A percentile compares a stretch with the other conserved stretches of the same genome.
Conservation (phyloP, 1,140 invertebrate species). For the Drosophila bipectinata region DNA sequence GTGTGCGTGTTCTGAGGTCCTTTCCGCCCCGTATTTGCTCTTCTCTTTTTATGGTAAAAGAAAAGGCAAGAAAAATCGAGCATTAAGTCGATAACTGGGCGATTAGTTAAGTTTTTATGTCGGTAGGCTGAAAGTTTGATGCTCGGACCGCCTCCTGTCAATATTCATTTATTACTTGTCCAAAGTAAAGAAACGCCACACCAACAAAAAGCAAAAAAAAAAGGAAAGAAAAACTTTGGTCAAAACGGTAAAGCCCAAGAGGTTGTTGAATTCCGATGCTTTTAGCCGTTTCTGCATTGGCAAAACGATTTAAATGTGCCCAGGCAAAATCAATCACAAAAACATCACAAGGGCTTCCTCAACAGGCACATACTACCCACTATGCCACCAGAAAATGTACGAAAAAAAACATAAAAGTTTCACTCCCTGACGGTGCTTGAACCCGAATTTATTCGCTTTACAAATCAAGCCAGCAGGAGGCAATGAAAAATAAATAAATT, state of each 20-base stretch:
- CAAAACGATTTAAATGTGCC: constrained; percentile 15
- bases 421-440: constrained; percentile 17
- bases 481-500: constrained; percentile 68
- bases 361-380: constrained; percentile 1
- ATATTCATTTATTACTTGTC: constrained; percentile 79
- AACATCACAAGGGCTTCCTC: constrained; percentile 20
- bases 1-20: constrained; percentile 47
- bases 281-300: not conserved
- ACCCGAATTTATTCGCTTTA: constrained; percentile 62
- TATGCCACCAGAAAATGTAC: constrained; percentile 11
- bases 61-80: constrained; percentile 55
- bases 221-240: constrained; percentile 26
- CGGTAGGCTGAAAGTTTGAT: constrained; percentile 51
- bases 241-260: constrained; percentile 1
- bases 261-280: constrained; percentile 9
- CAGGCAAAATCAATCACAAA: constrained; percentile 31
- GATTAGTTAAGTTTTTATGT: constrained; percentile 78
- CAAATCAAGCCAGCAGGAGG: constrained; percentile 59
- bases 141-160: constrained; percentile 59
- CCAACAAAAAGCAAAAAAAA: not conserved
- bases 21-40: constrained; percentile 59
- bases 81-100: constrained; percentile 79
- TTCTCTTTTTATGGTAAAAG: constrained; percentile 20
- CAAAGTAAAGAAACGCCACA: constrained; percentile 30
- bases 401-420: constrained; percentile 27